Conservation (phyloP, 2,113 vertebrate genomes). For the Menidia beryllina region DNA sequence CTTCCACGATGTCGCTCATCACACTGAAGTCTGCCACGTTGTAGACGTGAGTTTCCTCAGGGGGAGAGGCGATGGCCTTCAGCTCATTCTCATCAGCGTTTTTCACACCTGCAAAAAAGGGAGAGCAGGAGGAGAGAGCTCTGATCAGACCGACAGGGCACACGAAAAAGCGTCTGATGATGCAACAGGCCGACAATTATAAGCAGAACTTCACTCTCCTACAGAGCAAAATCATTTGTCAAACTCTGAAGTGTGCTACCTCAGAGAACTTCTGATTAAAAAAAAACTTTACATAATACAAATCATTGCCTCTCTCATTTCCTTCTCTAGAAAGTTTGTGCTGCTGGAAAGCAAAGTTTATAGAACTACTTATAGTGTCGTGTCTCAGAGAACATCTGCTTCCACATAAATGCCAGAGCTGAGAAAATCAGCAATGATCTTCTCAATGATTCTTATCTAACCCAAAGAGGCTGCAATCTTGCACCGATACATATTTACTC, state of each 20-base stretch:
- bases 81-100: slow-evolving; percentile 95
- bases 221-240: neutral
- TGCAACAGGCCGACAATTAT: slow-evolving; percentile 5
- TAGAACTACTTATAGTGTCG: neutral
- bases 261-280: neutral
- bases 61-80: slow-evolving; percentile 92
- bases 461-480: too few relatives aligned
- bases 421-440: too few relatives aligned
- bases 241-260: neutral
- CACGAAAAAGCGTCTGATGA: slow-evolving; percentile 31
- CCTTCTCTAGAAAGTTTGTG: rapidly evolving
- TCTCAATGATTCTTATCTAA: too few relatives aligned
- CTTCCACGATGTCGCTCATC: slow-evolving; percentile 94
- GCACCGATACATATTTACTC: neutral
- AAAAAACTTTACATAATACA: neutral
- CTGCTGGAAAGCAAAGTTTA: neutral
- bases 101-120: slow-evolving; percentile 88
- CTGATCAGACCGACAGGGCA: neutral
- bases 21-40: slow-evolving; percentile 95
- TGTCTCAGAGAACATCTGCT: too few relatives aligned
- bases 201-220: neutral
- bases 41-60: slow-evolving; percentile 92
- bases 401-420: too few relatives aligned
- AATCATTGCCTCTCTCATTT: neutral
- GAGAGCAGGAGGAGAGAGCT: neutral